Conservation (phyloP, 2,797 vertebrate species). For the Urosaurus nigricauda region DNA sequence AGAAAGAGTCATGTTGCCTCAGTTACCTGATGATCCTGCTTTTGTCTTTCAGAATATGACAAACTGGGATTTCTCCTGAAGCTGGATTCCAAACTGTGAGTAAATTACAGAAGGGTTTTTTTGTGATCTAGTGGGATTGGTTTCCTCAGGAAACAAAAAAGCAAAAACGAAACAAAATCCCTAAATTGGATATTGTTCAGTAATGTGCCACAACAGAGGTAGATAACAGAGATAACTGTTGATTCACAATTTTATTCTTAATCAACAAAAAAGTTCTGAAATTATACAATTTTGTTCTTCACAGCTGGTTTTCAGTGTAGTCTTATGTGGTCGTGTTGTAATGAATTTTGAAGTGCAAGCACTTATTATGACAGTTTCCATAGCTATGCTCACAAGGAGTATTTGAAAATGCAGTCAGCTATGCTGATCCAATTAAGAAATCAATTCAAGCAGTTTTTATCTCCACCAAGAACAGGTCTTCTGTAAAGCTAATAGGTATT, state of each 20-base stretch:
- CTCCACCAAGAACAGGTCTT: background rate
- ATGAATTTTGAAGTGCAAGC: background rate
- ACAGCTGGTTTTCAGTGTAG: background rate
- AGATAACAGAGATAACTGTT: background rate
- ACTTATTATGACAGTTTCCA: background rate
- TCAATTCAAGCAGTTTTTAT: background rate
- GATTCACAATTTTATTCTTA: background rate
- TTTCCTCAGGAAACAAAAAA: slow-evolving; percentile 37
- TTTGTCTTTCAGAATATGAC: slow-evolving; percentile 90
- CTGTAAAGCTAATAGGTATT: background rate
- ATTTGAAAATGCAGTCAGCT: background rate
- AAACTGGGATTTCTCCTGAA: slow-evolving; percentile 94
- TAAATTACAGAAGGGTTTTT: slow-evolving; percentile 69
- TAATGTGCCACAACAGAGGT: background rate
- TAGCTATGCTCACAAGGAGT: background rate
- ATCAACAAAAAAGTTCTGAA: background rate
- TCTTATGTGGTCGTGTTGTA: background rate
- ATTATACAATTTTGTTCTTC: background rate
- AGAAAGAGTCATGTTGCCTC: slow-evolving; percentile 42
- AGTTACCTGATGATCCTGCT: slow-evolving; percentile 65
- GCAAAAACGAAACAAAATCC: background rate
- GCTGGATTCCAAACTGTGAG: slow-evolving; percentile 94
- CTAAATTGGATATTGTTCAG: fast-evolving
- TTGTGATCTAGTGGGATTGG: slow-evolving; percentile 29
- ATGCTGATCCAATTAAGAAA: background rate